Evolutionary conservation across 2,113 vertebrate genomes (phyloP).

Genomic region (Entomyzon cyanotis): DNA sequence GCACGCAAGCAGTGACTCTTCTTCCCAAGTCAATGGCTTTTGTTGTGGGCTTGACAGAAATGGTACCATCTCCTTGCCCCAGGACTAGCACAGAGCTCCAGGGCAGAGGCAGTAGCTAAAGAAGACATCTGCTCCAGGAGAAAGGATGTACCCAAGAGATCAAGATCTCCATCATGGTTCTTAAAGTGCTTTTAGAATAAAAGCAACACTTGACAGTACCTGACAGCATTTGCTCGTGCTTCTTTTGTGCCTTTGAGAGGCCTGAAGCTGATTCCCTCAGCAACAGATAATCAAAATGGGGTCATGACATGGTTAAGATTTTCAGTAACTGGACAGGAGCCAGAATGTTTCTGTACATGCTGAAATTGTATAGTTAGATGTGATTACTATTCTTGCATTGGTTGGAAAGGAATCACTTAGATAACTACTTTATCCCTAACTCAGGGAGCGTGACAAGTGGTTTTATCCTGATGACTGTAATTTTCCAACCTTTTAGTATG

Average conservation of each 20-base stretch:
- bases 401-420: neutral
- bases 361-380: neutral
- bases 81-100: neutral
- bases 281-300: neutral
- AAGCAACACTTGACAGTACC: neutral
- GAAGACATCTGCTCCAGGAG: neutral
- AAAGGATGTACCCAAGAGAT: neutral
- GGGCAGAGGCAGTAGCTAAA: neutral
- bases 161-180: neutral
- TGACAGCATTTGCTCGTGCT: accelerated
- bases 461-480: neutral
- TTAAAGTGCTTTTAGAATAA: neutral
- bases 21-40: neutral
- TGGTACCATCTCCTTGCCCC: neutral
- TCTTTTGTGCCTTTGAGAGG: neutral
- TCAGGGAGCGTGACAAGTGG: neutral
- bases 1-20: accelerated
- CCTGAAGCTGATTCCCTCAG: neutral
- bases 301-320: neutral
- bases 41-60: neutral
- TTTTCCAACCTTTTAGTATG: neutral
- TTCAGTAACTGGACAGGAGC: neutral
- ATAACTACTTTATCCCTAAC: neutral
- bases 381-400: neutral
- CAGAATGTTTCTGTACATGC: neutral